These are phyloP conservation scores for Huso huso DNA, from an alignment of 2,797 vertebrate species.

Conservation along the genomic window DNA sequence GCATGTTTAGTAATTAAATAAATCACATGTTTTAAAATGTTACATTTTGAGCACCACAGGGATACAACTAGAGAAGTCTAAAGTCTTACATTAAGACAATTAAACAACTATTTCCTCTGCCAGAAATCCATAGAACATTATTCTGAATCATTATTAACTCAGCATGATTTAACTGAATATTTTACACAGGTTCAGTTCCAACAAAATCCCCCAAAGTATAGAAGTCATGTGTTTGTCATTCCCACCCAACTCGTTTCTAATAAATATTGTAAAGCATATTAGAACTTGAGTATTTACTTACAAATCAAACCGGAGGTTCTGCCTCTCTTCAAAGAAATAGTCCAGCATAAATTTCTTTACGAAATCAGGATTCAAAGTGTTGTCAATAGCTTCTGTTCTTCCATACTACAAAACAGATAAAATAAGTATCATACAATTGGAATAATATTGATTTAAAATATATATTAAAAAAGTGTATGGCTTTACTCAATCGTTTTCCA, in stretches of 20 bases:
- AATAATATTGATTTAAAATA: constrained; percentile 1
- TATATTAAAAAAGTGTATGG: background rate
- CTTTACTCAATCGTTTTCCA: no score
- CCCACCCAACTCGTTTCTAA: background rate
- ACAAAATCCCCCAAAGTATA: no score
- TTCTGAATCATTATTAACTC: no score
- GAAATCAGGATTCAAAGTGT: constrained; percentile 96
- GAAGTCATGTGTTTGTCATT: background rate
- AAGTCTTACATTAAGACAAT: no score
- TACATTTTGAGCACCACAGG: no score
- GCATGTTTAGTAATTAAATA: no score
- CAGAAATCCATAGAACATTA: no score
- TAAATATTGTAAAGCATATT: background rate
- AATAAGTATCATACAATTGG: background rate
- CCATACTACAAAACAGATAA: constrained; percentile 69
- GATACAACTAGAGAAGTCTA: no score
- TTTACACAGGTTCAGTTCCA: no score
- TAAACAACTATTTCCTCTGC: no score
- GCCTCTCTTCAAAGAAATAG: constrained; percentile 97
- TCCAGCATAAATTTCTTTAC: constrained; percentile 97
- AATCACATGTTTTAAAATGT: no score
- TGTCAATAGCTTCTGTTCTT: constrained; percentile 96
- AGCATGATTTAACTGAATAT: no score
- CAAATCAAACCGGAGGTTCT: constrained; percentile 95
- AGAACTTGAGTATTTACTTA: constrained; percentile 56